Evolutionary conservation across 2,797 vertebrate species (phyloP).

Genomic region (Muraenolepis orangiensis): DNA sequence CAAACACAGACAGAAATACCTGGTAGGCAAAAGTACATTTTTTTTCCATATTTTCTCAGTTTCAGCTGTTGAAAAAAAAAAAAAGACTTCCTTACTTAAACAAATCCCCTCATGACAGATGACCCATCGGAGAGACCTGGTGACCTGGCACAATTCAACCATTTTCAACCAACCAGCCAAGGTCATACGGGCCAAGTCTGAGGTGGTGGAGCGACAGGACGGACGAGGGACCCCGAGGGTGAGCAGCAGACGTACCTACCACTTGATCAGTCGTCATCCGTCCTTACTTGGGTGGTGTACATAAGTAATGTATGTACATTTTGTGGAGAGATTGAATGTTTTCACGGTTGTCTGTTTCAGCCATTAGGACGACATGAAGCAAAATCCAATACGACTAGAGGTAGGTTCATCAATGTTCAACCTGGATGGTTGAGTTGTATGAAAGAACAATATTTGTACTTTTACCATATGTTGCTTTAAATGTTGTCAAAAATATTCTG

Average conservation of each 20-base stretch:
- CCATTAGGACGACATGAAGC: slow-evolving; percentile 11
- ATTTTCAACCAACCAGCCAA: slow-evolving; percentile 62
- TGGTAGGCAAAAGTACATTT: slow-evolving; percentile 57
- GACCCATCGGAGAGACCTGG: slow-evolving; percentile 68
- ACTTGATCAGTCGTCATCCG: neutral
- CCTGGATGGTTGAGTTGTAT: neutral
- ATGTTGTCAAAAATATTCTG: neutral
- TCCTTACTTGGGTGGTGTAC: neutral
- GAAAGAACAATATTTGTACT: neutral
- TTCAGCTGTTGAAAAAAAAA: neutral
- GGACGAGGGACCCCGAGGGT: slow-evolving; percentile 72
- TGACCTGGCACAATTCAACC: slow-evolving; percentile 62
- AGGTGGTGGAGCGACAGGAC: slow-evolving; percentile 74
- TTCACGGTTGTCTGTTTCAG: slow-evolving; percentile 42
- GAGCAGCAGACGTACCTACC: neutral
- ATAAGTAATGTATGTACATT: too few relatives aligned
- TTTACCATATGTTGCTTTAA: neutral
- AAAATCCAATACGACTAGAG: slow-evolving; percentile 41
- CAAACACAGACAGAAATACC: slow-evolving; percentile 77
- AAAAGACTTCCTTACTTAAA: neutral
- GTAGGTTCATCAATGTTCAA: slow-evolving; percentile 30
- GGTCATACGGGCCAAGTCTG: slow-evolving; percentile 69
- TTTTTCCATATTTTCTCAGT: neutral
- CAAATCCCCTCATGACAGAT: slow-evolving; percentile 53
- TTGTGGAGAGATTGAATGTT: neutral